Conservation (phyloP, 2,113 vertebrate species). For the Dromiciops gliroides region DNA sequence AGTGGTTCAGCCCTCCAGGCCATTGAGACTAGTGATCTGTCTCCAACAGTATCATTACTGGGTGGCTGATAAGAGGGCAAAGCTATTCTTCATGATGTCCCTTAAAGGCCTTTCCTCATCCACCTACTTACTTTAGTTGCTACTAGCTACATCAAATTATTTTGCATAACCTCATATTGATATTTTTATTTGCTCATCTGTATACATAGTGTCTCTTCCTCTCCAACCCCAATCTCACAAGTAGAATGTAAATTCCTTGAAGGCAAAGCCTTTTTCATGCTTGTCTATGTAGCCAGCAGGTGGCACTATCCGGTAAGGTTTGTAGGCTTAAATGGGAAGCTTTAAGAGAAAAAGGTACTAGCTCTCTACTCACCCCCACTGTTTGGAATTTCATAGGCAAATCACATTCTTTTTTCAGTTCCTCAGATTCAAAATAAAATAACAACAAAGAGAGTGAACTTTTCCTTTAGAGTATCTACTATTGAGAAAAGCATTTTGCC, state of each 20-base stretch:
- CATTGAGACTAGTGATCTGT: not conserved
- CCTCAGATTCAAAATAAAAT: not conserved
- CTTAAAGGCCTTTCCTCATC: not conserved
- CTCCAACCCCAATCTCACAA: not conserved
- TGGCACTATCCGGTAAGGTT: not conserved
- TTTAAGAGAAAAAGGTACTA: not conserved
- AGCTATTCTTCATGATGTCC: fast-evolving
- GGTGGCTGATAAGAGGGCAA: not conserved
- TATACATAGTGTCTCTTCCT: not conserved
- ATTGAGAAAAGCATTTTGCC: not conserved
- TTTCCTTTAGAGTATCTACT: not conserved
- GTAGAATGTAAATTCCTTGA: not conserved
- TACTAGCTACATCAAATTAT: not conserved
- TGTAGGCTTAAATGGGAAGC: not conserved
- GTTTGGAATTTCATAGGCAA: not conserved
- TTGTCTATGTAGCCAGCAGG: not conserved
- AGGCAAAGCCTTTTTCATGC: not conserved
- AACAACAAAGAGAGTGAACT: not conserved
- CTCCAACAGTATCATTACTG: not conserved
- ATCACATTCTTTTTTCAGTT: not conserved
- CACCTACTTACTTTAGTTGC: not conserved
- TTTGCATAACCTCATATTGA: not conserved
- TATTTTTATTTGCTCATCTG: not conserved
- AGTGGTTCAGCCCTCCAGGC: fast-evolving
- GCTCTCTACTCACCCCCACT: not conserved